phyloP scores from a whole-genome alignment of 2,888 invertebrate species.

The Stenodera caucasica region DNA sequence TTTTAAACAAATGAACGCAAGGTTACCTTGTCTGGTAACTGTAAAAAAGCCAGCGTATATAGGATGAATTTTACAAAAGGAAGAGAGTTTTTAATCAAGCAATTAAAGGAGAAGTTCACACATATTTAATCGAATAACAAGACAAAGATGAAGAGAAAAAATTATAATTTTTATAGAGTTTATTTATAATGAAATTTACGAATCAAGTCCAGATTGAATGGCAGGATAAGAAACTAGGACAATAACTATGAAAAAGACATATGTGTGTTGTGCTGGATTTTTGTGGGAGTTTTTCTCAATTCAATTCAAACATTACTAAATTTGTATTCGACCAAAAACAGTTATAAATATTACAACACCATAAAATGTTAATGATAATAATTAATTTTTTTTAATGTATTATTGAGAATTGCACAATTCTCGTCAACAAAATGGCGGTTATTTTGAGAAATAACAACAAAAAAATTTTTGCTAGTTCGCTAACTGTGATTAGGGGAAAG shows the following conservation, averaged over 20 bases:
- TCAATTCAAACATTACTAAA: conserved; percentile 6
- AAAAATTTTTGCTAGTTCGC: no score
- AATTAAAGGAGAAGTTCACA: conserved; percentile 49
- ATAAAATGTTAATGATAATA: background rate
- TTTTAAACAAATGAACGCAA: conserved; percentile 37
- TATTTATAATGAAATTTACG: background rate
- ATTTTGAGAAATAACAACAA: no score
- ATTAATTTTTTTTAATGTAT: background rate
- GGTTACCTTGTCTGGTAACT: conserved; percentile 42
- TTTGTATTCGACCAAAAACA: conserved; percentile 7
- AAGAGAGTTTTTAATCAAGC: conserved; percentile 49
- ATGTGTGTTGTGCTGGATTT: conserved; percentile 4
- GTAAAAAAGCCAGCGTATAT: conserved; percentile 32
- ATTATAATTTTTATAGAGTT: background rate
- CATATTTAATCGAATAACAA: conserved; percentile 42
- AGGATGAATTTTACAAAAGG: conserved; percentile 33
- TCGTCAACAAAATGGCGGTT: no score
- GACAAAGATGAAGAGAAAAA: background rate
- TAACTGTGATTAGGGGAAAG: conserved; percentile 8
- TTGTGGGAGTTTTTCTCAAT: conserved; percentile 5
- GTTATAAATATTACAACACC: conserved; percentile 4
- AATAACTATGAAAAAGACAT: background rate
- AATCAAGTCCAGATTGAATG: conserved; percentile 7
- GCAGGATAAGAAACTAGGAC: conserved; percentile 6
- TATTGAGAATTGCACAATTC: conserved; percentile 26